phyloP scores from a whole-genome alignment of 1,140 invertebrate species.

The Andrena cerasifolii region DNA sequence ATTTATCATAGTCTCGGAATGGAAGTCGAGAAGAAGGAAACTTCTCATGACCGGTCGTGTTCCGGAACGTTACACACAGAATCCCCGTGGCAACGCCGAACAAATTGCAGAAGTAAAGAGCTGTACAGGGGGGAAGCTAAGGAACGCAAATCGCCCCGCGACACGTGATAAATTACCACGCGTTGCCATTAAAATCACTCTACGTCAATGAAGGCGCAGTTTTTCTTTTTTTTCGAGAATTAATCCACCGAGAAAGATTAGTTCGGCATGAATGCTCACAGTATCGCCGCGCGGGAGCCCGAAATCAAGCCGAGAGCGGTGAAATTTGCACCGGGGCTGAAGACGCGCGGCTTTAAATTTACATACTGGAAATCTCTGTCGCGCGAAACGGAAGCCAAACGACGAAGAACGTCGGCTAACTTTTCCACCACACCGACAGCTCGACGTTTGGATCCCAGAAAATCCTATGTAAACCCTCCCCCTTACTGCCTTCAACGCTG shows the following conservation, averaged over 20 bases:
- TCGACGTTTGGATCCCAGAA: conserved; percentile 63
- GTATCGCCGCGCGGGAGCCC: background rate
- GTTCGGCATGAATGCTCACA: too few species aligned
- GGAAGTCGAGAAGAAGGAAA: conserved; percentile 42
- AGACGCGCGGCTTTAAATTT: conserved; percentile 63
- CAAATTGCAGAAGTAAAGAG: conserved; percentile 10
- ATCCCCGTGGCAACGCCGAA: background rate
- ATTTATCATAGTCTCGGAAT: conserved; percentile 49
- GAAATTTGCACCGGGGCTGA: conserved; percentile 51
- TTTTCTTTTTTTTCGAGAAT: too few species aligned
- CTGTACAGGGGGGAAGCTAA: background rate
- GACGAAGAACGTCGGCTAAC: conserved; percentile 61
- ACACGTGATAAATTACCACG: conserved; percentile 24
- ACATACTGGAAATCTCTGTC: conserved; percentile 65
- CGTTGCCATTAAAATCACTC: background rate
- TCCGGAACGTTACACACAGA: conserved; percentile 35
- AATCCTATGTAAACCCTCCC: conserved; percentile 63
- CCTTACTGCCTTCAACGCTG: conserved; percentile 17
- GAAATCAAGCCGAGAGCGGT: conserved; percentile 13
- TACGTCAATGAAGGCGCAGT: too few species aligned
- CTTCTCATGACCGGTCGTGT: conserved; percentile 45
- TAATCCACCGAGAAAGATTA: too few species aligned
- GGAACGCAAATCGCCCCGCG: conserved; percentile 12
- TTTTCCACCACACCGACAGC: conserved; percentile 61
- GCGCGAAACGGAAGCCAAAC: conserved; percentile 64